These are phyloP conservation scores for Illadopsis cleaveri DNA, from an alignment of 2,113 vertebrate genomes.

Conservation along the genomic window DNA sequence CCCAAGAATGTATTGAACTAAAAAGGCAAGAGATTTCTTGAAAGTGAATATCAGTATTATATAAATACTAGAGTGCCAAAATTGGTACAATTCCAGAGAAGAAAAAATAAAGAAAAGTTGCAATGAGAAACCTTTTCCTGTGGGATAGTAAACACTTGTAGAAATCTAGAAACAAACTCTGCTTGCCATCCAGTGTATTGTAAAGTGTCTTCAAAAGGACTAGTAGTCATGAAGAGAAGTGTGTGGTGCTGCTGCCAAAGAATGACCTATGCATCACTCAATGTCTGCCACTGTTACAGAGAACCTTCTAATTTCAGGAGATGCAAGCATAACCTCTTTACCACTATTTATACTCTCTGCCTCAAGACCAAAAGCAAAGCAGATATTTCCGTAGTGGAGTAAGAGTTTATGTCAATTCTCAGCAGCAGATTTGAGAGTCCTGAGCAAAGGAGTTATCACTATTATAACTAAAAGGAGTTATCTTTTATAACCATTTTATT, in stretches of 20 bases:
- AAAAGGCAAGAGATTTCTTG: not conserved
- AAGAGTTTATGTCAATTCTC: not conserved
- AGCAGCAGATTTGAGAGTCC: not conserved
- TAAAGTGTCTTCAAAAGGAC: not conserved
- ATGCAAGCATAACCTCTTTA: not conserved
- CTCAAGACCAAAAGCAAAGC: conserved; percentile 1
- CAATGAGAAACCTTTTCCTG: not conserved
- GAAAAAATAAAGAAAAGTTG: not conserved
- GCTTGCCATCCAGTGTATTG: not conserved
- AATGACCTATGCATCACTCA: not conserved
- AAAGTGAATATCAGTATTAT: not conserved
- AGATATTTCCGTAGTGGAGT: not conserved
- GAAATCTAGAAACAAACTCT: not conserved
- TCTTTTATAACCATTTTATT: not conserved
- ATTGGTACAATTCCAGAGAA: not conserved
- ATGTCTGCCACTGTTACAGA: not conserved
- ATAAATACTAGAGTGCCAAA: not conserved
- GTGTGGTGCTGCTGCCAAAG: not conserved
- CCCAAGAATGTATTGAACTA: not conserved
- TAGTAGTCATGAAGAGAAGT: not conserved
- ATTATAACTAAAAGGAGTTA: not conserved
- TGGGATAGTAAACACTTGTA: not conserved
- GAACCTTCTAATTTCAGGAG: not conserved
- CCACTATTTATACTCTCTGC: not conserved
- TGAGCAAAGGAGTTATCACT: not conserved